Evolutionary conservation across 2,797 vertebrate genomes (phyloP).

Genomic region (Glossophaga mutica): DNA sequence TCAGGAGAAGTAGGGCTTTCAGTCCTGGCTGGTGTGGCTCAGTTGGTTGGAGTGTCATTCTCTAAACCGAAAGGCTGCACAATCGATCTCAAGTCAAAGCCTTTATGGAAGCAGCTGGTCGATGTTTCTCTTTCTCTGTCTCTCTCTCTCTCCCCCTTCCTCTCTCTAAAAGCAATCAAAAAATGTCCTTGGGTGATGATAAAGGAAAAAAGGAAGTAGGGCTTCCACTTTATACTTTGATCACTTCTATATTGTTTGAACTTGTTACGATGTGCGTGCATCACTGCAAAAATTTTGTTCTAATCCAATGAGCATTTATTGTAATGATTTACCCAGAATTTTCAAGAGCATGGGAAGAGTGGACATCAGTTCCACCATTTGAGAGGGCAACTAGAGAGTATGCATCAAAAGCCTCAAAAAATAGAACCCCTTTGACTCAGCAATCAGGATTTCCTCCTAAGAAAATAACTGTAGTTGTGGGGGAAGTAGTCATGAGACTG

Average conservation of each 20-base stretch:
- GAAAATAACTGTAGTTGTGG: background rate
- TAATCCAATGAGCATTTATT: background rate
- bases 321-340: background rate
- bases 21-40: background rate
- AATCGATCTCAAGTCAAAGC: background rate
- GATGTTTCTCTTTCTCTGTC: no score
- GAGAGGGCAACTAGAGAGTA: background rate
- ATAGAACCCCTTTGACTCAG: background rate
- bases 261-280: background rate
- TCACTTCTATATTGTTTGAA: background rate
- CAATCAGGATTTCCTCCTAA: background rate
- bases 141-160: background rate
- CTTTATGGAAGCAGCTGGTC: background rate
- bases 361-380: background rate
- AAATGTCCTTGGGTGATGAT: background rate
- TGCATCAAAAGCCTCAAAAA: background rate
- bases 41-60: background rate
- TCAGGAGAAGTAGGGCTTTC: background rate
- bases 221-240: background rate
- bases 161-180: background rate
- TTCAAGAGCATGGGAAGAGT: background rate
- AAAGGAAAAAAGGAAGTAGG: background rate
- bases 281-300: background rate
- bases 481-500: background rate
- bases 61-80: background rate